Evolutionary conservation across 2,113 vertebrate genomes (phyloP), one percentile per base, ranked within the genome.

Genomic region (Dinomys branickii): DNA sequence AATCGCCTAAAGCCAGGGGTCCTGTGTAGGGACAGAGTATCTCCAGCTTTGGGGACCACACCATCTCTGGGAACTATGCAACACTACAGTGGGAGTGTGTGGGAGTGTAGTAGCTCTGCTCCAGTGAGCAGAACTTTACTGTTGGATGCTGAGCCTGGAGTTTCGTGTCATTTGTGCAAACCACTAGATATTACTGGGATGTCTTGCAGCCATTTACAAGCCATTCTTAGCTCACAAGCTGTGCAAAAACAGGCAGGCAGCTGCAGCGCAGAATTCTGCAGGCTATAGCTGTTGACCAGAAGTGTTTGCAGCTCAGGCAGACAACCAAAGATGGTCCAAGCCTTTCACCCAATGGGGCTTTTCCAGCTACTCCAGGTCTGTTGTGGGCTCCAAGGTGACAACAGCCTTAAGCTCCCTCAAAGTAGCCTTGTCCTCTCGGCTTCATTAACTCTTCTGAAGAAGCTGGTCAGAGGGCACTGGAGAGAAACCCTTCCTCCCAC

Each of bases 41-140:
- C 59, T 84, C 2, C 14, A 73, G 16, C 33, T 69, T 22, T 35
- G 63, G 17, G 13, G 63, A 19, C 22, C 77, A 13, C 3, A 3
- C 0, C 2, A 41, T 41, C 7, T 88, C 28, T 9, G 19, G 22
- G 8, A 77, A 24, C 35, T 38, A 22, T 52, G 24, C 12, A 10
- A 0, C 20, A 10, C 71, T 26, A 9, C 22, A 5, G 30, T 1
- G 7, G 17, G 5, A 17, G 19, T 26, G 44, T 7, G 3, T 35
- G 54, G 16, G 20, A 14, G 33, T 26, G 26, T 44, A 24, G 30
- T 10, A 75, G 78, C 26, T 50, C 4, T 3, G 16, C 54, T 28
- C 69, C 44, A 77, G 14, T 3, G 28, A 77, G 6, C 2, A 5
- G 47, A 89, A 59, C 7, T 16, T 58, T 6, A 33, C 65, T 28